phyloP scores from a whole-genome alignment of 2,888 invertebrate species.

The Trimorus sp. region DNA sequence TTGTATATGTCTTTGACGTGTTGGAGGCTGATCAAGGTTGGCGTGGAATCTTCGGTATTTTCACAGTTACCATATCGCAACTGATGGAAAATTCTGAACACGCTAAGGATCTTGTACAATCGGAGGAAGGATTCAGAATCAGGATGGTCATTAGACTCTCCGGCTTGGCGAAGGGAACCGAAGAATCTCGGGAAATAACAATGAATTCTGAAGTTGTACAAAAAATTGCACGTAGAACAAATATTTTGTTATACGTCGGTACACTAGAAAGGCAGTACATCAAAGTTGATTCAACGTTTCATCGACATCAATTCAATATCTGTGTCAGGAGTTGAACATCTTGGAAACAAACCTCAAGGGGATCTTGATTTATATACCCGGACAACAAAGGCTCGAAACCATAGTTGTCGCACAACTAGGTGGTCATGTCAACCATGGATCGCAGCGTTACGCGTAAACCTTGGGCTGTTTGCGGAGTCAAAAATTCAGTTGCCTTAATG shows the following conservation, averaged over 20 bases:
- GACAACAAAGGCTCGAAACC: conserved; percentile 5
- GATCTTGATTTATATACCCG: conserved; percentile 17
- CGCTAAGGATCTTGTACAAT: conserved; percentile 14
- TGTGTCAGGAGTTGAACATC: neutral
- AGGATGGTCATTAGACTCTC: conserved; percentile 13
- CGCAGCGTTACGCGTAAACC: conserved; percentile 13
- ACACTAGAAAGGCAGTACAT: no score
- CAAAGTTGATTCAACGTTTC: no score
- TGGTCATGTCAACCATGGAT: conserved; percentile 23
- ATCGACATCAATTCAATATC: no score
- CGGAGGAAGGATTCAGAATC: conserved; percentile 15
- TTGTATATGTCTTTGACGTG: neutral
- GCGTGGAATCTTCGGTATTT: neutral
- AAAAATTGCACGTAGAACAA: no score
- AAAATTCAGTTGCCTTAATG: conserved; percentile 22
- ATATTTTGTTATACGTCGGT: no score
- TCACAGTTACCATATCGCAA: neutral
- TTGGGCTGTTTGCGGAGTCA: conserved; percentile 17
- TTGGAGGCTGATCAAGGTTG: neutral
- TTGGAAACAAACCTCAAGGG: conserved; percentile 23
- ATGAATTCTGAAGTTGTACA: no score
- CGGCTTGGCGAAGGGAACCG: conserved; percentile 22
- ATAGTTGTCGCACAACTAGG: conserved; percentile 16
- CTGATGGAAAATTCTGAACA: neutral
- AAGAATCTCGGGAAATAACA: conserved; percentile 20